Base-by-base conservation (phyloP, 2,797 vertebrate genomes). In the Lateolabrax maculatus region DNA sequence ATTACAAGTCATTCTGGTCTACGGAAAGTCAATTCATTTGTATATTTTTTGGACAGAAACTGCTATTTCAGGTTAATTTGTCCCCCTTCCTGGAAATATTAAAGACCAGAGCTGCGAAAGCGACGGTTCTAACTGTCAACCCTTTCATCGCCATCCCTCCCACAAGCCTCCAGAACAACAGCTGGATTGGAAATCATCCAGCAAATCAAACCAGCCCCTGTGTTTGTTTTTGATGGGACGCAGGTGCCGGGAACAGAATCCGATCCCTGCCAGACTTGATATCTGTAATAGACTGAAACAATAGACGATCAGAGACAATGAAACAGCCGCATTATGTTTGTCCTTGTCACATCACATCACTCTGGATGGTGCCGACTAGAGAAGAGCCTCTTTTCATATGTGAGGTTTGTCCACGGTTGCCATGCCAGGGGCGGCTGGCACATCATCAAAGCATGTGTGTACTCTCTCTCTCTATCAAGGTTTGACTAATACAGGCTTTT, bases 301-400 rank as follows among this genome's bases (percentile, higher is more conserved):
- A 90, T 64, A 82, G 80, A 80, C 51, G 60, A 77, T 78, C 72
- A 44, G 71, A 88, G 77, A 86, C 91, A 79, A 90, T 71, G 67
- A 84, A 82, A 80, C 80, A 49, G 74, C 71, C 49, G 53, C 67
- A 56, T 82, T 87, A 66, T 66, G 84, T 76, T 78, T 85, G 89
- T 92, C 84, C 89, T 86, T 82, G 89, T 92, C 90, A 77, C 77
- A 75, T 86, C 83, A 51, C 78, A 86, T 87, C 86, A 72, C 66
- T 41, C 31, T 36, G 70, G 66, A 44, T 46, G 80, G 41, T 16
- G 81, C 60, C 23, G 87, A 83, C 68, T 52, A 51, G 68, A 46
- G 70, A 74, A n/a, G 36, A 70, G 72, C 25, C 76, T 75, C 53
- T 70, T 85, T 77, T 73, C 52, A 62, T 46, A 80, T 41, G 72